These are phyloP conservation scores for Diarsia mendica DNA, from an alignment of 2,888 invertebrate genomes.

Conservation along the genomic window DNA sequence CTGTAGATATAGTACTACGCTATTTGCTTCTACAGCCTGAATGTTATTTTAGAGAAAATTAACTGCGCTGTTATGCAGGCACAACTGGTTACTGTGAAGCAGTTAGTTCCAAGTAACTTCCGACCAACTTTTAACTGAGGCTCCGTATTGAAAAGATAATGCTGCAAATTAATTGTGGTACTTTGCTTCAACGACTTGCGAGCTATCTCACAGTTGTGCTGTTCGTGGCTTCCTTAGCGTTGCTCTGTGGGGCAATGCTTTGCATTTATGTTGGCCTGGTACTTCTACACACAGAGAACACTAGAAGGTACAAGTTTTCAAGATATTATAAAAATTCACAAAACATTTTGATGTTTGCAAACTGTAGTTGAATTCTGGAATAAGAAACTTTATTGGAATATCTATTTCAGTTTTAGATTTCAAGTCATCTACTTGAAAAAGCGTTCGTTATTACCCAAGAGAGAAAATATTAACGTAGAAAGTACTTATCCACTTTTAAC, in stretches of 20 bases:
- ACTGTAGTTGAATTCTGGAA: not conserved
- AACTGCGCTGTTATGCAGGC: slow-evolving; percentile 52
- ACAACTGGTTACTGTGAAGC: slow-evolving; percentile 41
- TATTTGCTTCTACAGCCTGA: slow-evolving; percentile 16
- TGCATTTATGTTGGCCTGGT: slow-evolving; percentile 8
- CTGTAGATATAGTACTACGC: not conserved
- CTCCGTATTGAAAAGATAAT: slow-evolving; percentile 65
- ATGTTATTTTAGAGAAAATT: slow-evolving; percentile 50
- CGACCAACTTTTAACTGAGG: slow-evolving; percentile 60
- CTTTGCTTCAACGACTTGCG: slow-evolving; percentile 48
- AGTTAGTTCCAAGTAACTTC: slow-evolving; percentile 45
- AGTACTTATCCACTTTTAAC: not conserved
- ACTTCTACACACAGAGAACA: not conserved
- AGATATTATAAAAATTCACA: not conserved
- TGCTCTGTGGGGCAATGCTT: not conserved
- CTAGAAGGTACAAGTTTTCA: slow-evolving; percentile 1
- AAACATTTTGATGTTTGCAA: not conserved
- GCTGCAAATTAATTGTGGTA: slow-evolving; percentile 58
- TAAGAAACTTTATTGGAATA: no score
- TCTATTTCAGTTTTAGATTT: not conserved
- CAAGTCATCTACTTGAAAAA: not conserved
- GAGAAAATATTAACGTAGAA: not conserved
- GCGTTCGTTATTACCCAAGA: not conserved
- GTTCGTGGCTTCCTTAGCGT: slow-evolving; percentile 18
- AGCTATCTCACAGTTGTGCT: slow-evolving; percentile 27